phyloP scores from a whole-genome alignment of 2,888 invertebrate genomes.

The Eilema sororculum region DNA sequence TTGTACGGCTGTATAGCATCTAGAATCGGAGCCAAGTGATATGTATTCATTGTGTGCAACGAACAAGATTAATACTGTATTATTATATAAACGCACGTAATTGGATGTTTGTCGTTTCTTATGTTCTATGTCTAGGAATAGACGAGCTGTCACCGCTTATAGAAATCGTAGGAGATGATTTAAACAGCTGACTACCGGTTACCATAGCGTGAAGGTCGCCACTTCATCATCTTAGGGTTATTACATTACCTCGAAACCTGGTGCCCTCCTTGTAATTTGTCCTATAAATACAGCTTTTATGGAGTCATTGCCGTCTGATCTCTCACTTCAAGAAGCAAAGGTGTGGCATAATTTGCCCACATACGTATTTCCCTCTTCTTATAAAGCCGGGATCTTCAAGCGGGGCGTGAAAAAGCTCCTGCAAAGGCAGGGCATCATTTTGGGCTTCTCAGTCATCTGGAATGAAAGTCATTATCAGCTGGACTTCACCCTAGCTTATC shows the following conservation, averaged over 20 bases:
- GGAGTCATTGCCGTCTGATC: too few species aligned
- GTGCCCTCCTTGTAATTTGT: too few species aligned
- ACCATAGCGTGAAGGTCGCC: background rate
- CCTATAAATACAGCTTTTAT: too few species aligned
- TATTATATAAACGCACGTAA: constrained; percentile 23
- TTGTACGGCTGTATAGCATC: constrained; percentile 20
- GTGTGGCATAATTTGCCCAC: too few species aligned
- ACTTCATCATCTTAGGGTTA: background rate
- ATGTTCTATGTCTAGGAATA: constrained; percentile 17
- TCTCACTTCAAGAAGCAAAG: too few species aligned
- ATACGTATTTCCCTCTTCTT: too few species aligned
- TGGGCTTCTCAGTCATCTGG: too few species aligned
- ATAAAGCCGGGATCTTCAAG: too few species aligned
- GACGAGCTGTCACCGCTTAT: constrained; percentile 10
- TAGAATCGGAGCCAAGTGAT: constrained; percentile 43
- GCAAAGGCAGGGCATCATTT: too few species aligned
- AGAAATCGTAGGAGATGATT: background rate
- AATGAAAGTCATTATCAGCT: too few species aligned
- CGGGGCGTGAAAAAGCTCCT: too few species aligned
- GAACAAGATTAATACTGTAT: constrained; percentile 17
- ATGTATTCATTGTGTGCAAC: constrained; percentile 31
- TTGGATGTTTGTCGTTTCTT: constrained; percentile 18
- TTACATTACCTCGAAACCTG: background rate
- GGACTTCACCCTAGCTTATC: too few species aligned
- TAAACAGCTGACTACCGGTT: background rate